Evolutionary conservation across 2,113 vertebrate species (phyloP).

Genomic region (Mionectes macconnelli): DNA sequence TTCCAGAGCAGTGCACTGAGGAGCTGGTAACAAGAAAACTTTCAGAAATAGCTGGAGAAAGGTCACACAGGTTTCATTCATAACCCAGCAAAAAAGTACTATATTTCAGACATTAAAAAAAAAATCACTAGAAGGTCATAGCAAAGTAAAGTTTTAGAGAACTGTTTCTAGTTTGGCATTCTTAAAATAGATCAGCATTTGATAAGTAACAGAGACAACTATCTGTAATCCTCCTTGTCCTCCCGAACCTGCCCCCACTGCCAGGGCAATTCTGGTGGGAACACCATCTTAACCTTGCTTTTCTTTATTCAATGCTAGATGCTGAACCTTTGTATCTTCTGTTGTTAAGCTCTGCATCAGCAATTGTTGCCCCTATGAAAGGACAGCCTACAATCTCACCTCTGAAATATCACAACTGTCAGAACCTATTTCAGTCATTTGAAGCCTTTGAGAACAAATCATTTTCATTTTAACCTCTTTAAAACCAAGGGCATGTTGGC

Average conservation of each 20-base stretch:
- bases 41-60: background rate
- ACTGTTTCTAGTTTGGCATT: background rate
- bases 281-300: background rate
- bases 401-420: background rate
- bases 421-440: background rate
- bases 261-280: background rate
- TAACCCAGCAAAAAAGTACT: background rate
- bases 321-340: background rate
- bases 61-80: background rate
- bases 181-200: background rate
- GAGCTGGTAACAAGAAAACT: background rate
- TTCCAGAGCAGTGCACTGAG: background rate
- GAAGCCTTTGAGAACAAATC: background rate
- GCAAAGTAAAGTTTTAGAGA: background rate
- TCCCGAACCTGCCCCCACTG: background rate
- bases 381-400: background rate
- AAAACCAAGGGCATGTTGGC: background rate
- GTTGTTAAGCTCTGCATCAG: background rate
- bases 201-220: background rate
- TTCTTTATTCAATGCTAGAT: background rate
- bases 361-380: background rate
- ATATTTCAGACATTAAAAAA: background rate
- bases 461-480: background rate
- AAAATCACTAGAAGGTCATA: background rate
- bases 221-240: background rate